These are phyloP conservation scores for Cephus spinipes DNA, from an alignment of 2,888 invertebrate genomes.

Conservation along the genomic window DNA sequence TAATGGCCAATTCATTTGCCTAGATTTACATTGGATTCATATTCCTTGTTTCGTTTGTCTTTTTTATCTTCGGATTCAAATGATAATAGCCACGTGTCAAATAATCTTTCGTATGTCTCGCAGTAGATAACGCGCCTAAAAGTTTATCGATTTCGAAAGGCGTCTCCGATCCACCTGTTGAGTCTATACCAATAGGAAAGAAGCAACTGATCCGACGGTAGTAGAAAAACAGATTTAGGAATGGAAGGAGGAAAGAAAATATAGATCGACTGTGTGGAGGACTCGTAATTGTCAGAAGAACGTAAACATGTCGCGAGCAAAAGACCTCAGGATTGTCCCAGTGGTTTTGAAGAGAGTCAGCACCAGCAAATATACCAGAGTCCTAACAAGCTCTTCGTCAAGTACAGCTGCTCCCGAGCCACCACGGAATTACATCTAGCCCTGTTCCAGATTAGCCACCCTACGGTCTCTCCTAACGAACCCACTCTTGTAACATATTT, in stretches of 20 bases:
- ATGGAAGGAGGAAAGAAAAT: neutral
- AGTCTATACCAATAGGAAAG: neutral
- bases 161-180: neutral
- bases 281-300: neutral
- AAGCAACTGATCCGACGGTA: neutral
- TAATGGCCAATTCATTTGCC: neutral
- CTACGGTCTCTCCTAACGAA: constrained; percentile 52
- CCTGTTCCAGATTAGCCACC: constrained; percentile 37
- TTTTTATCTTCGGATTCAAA: neutral
- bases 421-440: constrained; percentile 29
- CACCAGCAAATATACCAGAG: constrained; percentile 1
- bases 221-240: neutral
- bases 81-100: neutral
- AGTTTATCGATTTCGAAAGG: neutral
- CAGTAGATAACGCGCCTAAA: neutral
- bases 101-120: neutral
- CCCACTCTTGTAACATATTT: constrained; percentile 19
- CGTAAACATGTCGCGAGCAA: neutral
- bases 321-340: neutral
- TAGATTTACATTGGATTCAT: neutral
- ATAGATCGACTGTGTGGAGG: neutral
- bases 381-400: constrained; percentile 21
- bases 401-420: constrained; percentile 24
- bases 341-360: neutral
- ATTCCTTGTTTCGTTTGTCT: neutral